Evolutionary conservation across 2,888 invertebrate genomes (phyloP), one percentile per base, ranked within the genome.

Genomic region (Diachrysia chrysitis): DNA sequence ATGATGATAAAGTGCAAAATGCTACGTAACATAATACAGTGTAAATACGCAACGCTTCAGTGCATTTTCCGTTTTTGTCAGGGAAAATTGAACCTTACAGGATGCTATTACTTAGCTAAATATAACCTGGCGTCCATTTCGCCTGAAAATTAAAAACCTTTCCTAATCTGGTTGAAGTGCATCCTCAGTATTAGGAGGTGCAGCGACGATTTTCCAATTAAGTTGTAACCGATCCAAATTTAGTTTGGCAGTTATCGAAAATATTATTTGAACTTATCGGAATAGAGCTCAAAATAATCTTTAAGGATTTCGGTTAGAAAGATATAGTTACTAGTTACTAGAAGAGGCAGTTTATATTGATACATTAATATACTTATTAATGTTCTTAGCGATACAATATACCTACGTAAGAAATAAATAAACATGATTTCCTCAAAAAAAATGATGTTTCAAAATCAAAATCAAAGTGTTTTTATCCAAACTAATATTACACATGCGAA

Each of bases 151-250:
- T 70, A 63, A 69, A 81, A 71, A 69, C 21, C 60, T 58, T 64
- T 61, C 29, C 65, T 72, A 73, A 65, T 73, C 71, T 69, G 69
- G 66, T 65, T 65, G n/a, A 42, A 80, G 67, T 64, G 78, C 63
- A 63, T 69, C 66, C 58, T 63, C 71, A 65, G 63, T 66, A 77
- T 77, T 80, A 81, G 83, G 69, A 78, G 79, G 78, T 79, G 73
- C 66, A 75, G 72, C 78, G 76, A 69, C 79, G 74, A 82, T 84
- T 86, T 87, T 80, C 85, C 87, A 86, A 87, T 87, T 84, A 86
- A 74, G 70, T 66, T 69, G 75, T 76, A 82, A 79, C 78, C 69
- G 69, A 78, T 74, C 79, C 76, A 71, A 65, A 65, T 56, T 19
- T 48, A 56, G 0, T 48, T 5, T 2, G 12, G 16, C 12, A 25